Evolutionary conservation across 1,140 invertebrate species (phyloP).

Genomic region (Thaumatotibia leucotreta): DNA sequence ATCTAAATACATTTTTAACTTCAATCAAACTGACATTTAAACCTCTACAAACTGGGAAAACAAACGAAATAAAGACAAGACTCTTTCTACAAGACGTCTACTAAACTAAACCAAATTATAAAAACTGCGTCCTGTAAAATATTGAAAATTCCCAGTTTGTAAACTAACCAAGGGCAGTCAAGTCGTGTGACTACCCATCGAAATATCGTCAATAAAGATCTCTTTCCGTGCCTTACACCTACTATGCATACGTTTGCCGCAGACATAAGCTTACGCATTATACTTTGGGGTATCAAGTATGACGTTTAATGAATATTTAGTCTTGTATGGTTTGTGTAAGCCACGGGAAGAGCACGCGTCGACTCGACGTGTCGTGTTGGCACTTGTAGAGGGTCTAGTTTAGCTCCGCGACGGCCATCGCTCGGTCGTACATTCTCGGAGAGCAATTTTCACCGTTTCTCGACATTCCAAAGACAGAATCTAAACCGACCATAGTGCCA

Average conservation of each 20-base stretch:
- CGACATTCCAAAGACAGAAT: slow-evolving; percentile 10
- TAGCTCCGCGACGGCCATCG: slow-evolving; percentile 1
- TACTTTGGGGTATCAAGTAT: background rate
- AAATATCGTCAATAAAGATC: background rate
- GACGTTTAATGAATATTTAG: background rate
- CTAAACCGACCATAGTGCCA: slow-evolving; percentile 13
- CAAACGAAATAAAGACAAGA: slow-evolving; percentile 27
- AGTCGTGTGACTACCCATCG: background rate
- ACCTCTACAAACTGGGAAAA: slow-evolving; percentile 24
- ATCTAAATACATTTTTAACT: slow-evolving; percentile 31
- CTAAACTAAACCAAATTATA: slow-evolving; percentile 23
- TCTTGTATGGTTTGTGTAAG: background rate
- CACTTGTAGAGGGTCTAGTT: slow-evolving; percentile 11
- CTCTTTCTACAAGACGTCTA: slow-evolving; percentile 29
- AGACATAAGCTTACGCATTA: background rate
- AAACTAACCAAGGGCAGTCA: background rate
- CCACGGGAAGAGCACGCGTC: background rate
- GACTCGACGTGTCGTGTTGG: slow-evolving; percentile 1
- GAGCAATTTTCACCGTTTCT: slow-evolving; percentile 8
- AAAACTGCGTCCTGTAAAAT: slow-evolving; percentile 23
- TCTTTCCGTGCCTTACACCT: background rate
- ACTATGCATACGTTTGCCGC: background rate
- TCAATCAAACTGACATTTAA: slow-evolving; percentile 21
- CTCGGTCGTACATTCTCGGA: background rate
- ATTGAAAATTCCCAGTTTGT: slow-evolving; percentile 27